These are phyloP conservation scores for Drosophila insularis DNA, from an alignment of 1,140 invertebrate genomes.

Conservation along the genomic window DNA sequence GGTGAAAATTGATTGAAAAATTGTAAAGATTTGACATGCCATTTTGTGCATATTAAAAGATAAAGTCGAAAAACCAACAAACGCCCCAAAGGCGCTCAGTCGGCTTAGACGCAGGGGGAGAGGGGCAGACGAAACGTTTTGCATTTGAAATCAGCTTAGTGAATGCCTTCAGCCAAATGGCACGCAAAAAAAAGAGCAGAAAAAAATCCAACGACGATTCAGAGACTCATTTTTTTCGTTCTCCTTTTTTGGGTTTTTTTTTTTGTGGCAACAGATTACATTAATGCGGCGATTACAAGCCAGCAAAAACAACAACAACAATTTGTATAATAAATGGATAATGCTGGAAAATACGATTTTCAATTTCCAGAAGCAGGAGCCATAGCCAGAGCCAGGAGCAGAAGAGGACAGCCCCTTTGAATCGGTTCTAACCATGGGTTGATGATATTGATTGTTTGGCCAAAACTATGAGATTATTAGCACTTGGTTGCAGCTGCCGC, in stretches of 20 bases:
- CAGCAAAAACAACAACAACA: constrained; percentile 18
- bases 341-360: constrained; percentile 65
- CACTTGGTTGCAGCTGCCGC: constrained; percentile 74
- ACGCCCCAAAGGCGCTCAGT: constrained; percentile 33
- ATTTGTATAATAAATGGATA: constrained; percentile 67
- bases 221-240: constrained; percentile 17
- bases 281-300: constrained; percentile 72
- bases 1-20: constrained; percentile 68
- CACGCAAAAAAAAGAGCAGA: constrained; percentile 44
- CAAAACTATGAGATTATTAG: constrained; percentile 79
- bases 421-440: constrained; percentile 26
- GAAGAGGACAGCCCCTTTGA: constrained; percentile 3
- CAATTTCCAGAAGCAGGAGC: constrained; percentile 47
- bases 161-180: constrained; percentile 47
- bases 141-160: constrained; percentile 50
- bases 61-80: constrained; percentile 72
- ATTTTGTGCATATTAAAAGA: constrained; percentile 76
- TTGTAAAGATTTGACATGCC: constrained; percentile 73
- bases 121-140: constrained; percentile 35
- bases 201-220: constrained; percentile 9
- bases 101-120: constrained; percentile 3
- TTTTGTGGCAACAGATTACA: constrained; percentile 67
- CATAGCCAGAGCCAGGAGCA: not conserved
- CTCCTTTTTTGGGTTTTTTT: constrained; percentile 5
- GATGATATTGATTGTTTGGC: constrained; percentile 68